Conservation (phyloP, 2,113 vertebrate species). For the Puma concolor region DNA sequence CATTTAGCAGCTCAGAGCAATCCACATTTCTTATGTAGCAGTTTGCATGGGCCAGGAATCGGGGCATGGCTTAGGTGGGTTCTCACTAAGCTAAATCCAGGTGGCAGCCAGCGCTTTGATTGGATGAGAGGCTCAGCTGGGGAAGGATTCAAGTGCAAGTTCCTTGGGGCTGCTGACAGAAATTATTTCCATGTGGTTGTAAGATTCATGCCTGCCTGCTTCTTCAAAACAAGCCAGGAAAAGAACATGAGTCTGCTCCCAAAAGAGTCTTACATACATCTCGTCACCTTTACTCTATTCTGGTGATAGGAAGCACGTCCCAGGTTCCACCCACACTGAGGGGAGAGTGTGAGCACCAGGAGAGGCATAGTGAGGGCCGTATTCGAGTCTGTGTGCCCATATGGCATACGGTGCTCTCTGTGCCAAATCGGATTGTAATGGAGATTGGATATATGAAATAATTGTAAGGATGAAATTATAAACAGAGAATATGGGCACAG, state of each 20-base stretch:
- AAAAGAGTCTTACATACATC: background rate
- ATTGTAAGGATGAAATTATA: background rate
- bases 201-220: background rate
- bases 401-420: background rate
- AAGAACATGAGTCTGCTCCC: background rate
- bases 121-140: accelerated
- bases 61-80: accelerated
- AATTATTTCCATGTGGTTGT: background rate
- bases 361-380: accelerated
- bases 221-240: background rate
- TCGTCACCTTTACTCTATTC: background rate
- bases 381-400: background rate
- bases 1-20: background rate
- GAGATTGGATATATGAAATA: background rate
- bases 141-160: background rate
- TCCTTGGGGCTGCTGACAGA: background rate
- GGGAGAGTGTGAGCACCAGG: accelerated
- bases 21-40: background rate
- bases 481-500: background rate
- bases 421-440: accelerated
- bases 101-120: accelerated
- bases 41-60: background rate
- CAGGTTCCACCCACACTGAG: background rate
- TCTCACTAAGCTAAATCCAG: too few species aligned
- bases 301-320: background rate